A percentile compares a stretch with the other conserved stretches of the same genome.
Conservation (phyloP, 2,113 vertebrate genomes). For the Chaetodon trifascialis region DNA sequence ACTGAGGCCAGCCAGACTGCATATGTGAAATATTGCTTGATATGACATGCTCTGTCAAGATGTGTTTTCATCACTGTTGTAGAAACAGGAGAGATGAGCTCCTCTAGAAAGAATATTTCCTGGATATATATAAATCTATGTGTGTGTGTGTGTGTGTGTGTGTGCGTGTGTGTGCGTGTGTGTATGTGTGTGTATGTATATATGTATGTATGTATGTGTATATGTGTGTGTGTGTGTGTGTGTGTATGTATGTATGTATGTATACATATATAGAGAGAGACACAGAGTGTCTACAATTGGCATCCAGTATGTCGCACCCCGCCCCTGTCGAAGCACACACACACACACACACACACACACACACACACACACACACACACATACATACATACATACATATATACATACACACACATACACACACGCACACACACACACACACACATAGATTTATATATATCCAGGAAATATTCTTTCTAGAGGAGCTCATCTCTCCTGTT, state of each 20-base stretch:
- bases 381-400: too few relatives aligned
- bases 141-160: slow-evolving; percentile 19
- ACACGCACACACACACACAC: too few relatives aligned
- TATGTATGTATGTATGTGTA: slow-evolving; percentile 23
- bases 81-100: slow-evolving; percentile 44
- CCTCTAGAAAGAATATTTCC: slow-evolving; percentile 36
- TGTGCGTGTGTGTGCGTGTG: too few relatives aligned
- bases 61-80: slow-evolving; percentile 52
- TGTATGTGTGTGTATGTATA: neutral
- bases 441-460: too few relatives aligned
- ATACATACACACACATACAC: too few relatives aligned
- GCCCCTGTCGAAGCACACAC: neutral
- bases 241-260: too few relatives aligned
- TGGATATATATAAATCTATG: slow-evolving; percentile 41
- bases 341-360: neutral
- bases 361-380: slow-evolving; percentile 17
- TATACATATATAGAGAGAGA: too few relatives aligned
- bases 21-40: slow-evolving; percentile 65
- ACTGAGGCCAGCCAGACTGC: slow-evolving; percentile 29
- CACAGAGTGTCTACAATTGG: neutral
- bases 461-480: slow-evolving; percentile 34
- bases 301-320: neutral
- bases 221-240: neutral
- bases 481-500: slow-evolving; percentile 41
- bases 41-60: slow-evolving; percentile 65